These are phyloP conservation scores for Ptychoptera albimana DNA, from an alignment of 2,888 invertebrate species.

Conservation along the genomic window DNA sequence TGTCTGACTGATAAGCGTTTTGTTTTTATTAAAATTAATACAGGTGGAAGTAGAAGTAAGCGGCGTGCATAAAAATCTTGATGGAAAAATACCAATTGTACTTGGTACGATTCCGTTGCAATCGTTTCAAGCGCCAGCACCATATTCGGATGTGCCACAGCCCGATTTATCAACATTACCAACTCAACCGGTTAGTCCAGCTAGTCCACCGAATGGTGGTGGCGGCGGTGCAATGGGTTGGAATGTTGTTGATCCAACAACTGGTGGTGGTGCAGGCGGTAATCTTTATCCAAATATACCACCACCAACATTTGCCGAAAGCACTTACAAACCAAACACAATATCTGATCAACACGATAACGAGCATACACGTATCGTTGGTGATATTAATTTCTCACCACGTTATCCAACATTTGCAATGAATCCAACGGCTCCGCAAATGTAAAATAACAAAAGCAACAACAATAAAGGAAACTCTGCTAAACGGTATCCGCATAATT, in stretches of 20 bases:
- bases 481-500: no score
- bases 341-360: conserved; percentile 48
- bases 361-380: conserved; percentile 36
- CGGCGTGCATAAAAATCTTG: conserved; percentile 48
- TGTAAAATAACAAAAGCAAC: no score
- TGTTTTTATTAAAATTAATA: conserved; percentile 9
- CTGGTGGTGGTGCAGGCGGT: conserved; percentile 18
- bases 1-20: not conserved
- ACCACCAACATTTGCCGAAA: conserved; percentile 48
- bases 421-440: conserved; percentile 35
- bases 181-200: conserved; percentile 30
- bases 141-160: conserved; percentile 25
- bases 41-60: conserved; percentile 45
- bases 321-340: conserved; percentile 40
- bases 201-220: conserved; percentile 25
- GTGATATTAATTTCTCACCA: conserved; percentile 37
- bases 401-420: conserved; percentile 43
- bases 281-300: conserved; percentile 35
- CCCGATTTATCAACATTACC: conserved; percentile 28
- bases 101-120: conserved; percentile 61
- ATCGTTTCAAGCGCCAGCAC: conserved; percentile 31
- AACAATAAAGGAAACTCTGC: no score
- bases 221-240: conserved; percentile 29
- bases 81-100: conserved; percentile 46
- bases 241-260: conserved; percentile 21